Percentiles rank a stretch among this genome's conserved stretches.
These are phyloP conservation scores for Notolepis coatsorum DNA, from an alignment of 2,797 vertebrate genomes.

Conservation along the genomic window DNA sequence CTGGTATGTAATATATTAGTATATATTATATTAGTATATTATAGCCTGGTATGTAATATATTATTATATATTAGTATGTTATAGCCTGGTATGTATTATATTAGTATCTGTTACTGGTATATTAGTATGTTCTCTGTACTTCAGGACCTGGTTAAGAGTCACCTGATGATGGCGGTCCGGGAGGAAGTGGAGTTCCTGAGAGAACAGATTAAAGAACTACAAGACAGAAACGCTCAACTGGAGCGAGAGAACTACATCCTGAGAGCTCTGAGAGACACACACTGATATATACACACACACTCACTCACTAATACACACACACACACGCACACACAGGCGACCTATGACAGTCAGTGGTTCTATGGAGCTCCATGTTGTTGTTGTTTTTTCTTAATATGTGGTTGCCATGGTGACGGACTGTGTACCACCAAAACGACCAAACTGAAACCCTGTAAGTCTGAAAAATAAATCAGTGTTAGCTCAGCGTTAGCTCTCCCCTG, in stretches of 20 bases:
- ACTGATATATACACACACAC: slow-evolving; percentile 33
- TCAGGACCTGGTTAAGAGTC: slow-evolving; percentile 89
- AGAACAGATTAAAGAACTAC: slow-evolving; percentile 86
- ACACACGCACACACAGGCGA: not conserved
- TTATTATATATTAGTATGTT: no score
- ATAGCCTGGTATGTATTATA: not conserved
- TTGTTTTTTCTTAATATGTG: no score
- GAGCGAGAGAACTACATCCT: slow-evolving; percentile 87
- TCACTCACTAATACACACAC: slow-evolving; percentile 1
- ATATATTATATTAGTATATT: no score
- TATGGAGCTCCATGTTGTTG: no score
- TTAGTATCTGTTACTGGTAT: slow-evolving; percentile 1
- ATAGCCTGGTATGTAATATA: no score
- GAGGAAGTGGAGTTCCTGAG: slow-evolving; percentile 87
- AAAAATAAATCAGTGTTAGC: no score
- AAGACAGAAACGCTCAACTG: slow-evolving; percentile 83
- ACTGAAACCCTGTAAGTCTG: no score
- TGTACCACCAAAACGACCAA: no score
- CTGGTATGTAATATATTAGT: no score
- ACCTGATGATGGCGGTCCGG: slow-evolving; percentile 87
- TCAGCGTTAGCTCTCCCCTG: no score
- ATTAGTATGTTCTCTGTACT: slow-evolving; percentile 22
- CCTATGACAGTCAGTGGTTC: no score
- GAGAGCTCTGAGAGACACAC: slow-evolving; percentile 70
- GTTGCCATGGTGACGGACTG: no score